Percentiles rank a stretch among this genome's conserved stretches.
These are phyloP conservation scores for Nannoperca australis DNA, from an alignment of 2,797 vertebrate genomes.

Conservation along the genomic window DNA sequence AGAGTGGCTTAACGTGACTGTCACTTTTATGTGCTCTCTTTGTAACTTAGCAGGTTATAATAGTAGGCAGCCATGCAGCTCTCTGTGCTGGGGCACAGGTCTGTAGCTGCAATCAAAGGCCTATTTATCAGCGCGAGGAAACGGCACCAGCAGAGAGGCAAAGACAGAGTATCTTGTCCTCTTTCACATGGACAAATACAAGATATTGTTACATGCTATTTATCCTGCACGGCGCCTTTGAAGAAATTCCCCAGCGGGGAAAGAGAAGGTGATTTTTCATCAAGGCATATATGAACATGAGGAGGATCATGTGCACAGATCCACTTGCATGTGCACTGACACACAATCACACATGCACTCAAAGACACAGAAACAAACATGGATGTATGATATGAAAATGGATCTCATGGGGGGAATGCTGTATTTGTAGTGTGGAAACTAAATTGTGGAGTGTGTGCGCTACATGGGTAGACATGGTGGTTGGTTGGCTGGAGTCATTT, in stretches of 20 bases:
- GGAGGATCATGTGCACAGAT: slow-evolving; percentile 51
- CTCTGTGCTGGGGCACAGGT: slow-evolving; percentile 9
- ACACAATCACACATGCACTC: slow-evolving; percentile 12
- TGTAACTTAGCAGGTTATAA: slow-evolving; percentile 45
- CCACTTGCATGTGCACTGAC: slow-evolving; percentile 41
- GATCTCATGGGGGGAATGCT: slow-evolving; percentile 2
- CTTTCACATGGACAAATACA: slow-evolving; percentile 68
- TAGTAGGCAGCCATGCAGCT: slow-evolving; percentile 19
- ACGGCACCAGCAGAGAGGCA: slow-evolving; percentile 42
- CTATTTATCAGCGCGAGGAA: slow-evolving; percentile 77
- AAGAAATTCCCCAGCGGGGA: slow-evolving; percentile 61
- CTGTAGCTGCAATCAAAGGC: slow-evolving; percentile 73
- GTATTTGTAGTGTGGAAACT: slow-evolving; percentile 24
- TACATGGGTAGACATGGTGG: slow-evolving; percentile 42
- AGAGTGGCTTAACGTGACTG: slow-evolving; percentile 51
- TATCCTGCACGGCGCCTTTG: slow-evolving; percentile 70
- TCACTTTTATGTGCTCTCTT: slow-evolving; percentile 59
- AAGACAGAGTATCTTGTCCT: slow-evolving; percentile 79
- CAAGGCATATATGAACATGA: slow-evolving; percentile 61
- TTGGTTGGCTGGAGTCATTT: slow-evolving; percentile 55
- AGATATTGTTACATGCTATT: slow-evolving; percentile 82
- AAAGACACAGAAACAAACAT: slow-evolving; percentile 9
- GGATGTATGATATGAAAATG: slow-evolving; percentile 7
- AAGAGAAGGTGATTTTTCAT: slow-evolving; percentile 72
- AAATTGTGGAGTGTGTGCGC: neutral